phyloP scores from a whole-genome alignment of 2,888 invertebrate species.

The Pseudeuparius sepicola region DNA sequence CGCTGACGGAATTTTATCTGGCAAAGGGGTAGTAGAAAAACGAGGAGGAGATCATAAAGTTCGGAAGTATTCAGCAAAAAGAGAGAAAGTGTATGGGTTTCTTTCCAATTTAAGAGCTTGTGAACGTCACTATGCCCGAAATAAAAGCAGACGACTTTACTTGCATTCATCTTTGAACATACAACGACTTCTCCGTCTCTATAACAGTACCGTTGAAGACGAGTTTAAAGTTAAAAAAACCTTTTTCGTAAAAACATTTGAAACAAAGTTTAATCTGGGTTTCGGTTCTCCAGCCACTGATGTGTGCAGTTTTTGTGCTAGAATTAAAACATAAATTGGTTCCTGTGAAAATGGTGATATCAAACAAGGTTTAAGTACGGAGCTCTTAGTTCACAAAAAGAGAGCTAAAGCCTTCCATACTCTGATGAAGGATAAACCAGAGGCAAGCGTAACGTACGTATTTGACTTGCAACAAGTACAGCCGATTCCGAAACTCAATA shows the following conservation, averaged over 20 bases:
- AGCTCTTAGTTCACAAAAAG: conserved; percentile 16
- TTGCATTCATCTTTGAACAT: conserved; percentile 12
- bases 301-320: conserved; percentile 4
- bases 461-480: conserved; percentile 7
- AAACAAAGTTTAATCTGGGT: conserved; percentile 11
- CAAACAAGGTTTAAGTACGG: conserved; percentile 11
- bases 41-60: conserved; percentile 5
- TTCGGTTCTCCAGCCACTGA: conserved; percentile 10
- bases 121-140: conserved; percentile 13
- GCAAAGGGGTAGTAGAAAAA: conserved; percentile 3
- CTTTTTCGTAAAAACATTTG: conserved; percentile 12
- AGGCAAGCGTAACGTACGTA: conserved; percentile 7
- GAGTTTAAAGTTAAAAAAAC: conserved; percentile 12
- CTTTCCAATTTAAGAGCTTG: conserved; percentile 11
- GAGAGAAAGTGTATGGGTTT: conserved; percentile 4
- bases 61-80: conserved; percentile 4
- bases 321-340: conserved; percentile 10
- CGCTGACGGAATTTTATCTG: conserved; percentile 2
- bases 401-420: conserved; percentile 18
- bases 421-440: conserved; percentile 15
- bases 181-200: conserved; percentile 7
- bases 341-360: conserved; percentile 5
- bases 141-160: conserved; percentile 12
- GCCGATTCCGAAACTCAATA: conserved; percentile 15
- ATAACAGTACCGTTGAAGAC: conserved; percentile 6